These are phyloP conservation scores for Apodemus agrarius DNA, from an alignment of 2,797 vertebrate genomes.

Conservation along the genomic window DNA sequence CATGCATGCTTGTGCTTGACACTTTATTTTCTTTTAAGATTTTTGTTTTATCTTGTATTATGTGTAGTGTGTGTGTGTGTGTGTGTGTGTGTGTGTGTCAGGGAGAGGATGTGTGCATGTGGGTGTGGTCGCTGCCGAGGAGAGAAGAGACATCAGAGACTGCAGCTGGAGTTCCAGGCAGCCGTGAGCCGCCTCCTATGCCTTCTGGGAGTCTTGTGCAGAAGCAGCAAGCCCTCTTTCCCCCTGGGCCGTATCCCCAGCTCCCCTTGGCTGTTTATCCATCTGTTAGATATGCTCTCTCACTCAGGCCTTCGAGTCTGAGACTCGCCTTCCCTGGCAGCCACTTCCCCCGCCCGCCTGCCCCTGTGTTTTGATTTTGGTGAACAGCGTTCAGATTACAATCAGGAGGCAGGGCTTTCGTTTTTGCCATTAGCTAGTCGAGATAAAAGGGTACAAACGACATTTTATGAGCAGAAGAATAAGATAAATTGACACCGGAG, in stretches of 20 bases:
- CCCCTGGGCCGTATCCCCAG: neutral
- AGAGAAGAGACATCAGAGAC: neutral
- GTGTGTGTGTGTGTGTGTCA: neutral
- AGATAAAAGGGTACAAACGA: constrained; percentile 67
- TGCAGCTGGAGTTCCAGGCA: neutral
- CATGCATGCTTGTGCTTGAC: neutral
- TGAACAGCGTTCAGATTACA: neutral
- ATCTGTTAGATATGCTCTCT: neutral
- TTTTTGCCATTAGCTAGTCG: constrained; percentile 60
- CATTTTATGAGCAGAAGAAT: constrained; percentile 57
- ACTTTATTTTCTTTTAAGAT: neutral
- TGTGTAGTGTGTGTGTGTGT: neutral
- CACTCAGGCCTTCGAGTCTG: neutral
- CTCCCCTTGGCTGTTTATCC: neutral
- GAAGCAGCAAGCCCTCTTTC: neutral
- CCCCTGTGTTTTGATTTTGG: constrained; percentile 10
- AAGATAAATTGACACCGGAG: constrained; percentile 76
- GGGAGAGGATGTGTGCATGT: neutral
- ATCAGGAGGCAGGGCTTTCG: constrained; percentile 3
- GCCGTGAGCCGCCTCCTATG: too few species aligned
- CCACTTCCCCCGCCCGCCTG: neutral
- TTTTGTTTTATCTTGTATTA: neutral
- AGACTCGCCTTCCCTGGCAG: neutral
- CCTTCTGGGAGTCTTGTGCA: neutral
- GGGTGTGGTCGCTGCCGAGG: neutral